A percentile compares a stretch with the other conserved stretches of the same genome.
Evolutionary conservation across 1,140 invertebrate genomes (phyloP).

Genomic region (Pissodes strobi): DNA sequence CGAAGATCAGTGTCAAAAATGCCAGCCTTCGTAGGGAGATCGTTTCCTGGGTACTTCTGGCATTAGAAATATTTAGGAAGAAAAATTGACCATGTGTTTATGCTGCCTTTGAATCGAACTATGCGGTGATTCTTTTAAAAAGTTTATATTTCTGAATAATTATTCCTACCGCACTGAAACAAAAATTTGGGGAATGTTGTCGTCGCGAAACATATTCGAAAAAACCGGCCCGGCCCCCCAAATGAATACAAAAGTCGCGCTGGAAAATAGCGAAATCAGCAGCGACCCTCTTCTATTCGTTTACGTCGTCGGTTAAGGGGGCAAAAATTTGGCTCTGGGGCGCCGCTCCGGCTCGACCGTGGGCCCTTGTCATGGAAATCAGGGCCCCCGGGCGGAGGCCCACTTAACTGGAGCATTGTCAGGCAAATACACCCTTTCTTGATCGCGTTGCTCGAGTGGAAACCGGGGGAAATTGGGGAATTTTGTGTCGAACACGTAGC

Average conservation of each 20-base stretch:
- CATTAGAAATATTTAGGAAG: no score
- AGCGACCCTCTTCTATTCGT: constrained; percentile 27
- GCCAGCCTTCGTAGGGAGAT: no score
- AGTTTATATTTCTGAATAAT: no score
- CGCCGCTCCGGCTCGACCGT: constrained; percentile 23
- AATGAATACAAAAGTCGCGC: constrained; percentile 6
- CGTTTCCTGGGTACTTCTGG: no score
- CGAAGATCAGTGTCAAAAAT: no score
- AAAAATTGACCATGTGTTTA: no score
- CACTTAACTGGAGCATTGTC: constrained; percentile 36
- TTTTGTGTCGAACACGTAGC: no score
- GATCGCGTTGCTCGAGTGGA: constrained; percentile 22
- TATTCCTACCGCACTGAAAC: background rate
- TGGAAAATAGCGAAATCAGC: constrained; percentile 29
- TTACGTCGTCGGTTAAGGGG: constrained; percentile 12
- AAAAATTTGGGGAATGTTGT: no score
- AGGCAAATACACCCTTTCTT: constrained; percentile 31
- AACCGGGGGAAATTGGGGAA: constrained; percentile 11
- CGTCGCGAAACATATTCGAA: background rate
- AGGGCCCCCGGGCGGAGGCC: constrained; percentile 28
- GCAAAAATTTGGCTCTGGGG: constrained; percentile 24
- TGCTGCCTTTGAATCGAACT: no score
- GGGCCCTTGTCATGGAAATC: constrained; percentile 38
- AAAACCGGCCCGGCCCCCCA: background rate
- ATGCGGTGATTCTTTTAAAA: no score